Base-by-base conservation (phyloP, 2,888 invertebrate species). In the Sericinus montela region DNA sequence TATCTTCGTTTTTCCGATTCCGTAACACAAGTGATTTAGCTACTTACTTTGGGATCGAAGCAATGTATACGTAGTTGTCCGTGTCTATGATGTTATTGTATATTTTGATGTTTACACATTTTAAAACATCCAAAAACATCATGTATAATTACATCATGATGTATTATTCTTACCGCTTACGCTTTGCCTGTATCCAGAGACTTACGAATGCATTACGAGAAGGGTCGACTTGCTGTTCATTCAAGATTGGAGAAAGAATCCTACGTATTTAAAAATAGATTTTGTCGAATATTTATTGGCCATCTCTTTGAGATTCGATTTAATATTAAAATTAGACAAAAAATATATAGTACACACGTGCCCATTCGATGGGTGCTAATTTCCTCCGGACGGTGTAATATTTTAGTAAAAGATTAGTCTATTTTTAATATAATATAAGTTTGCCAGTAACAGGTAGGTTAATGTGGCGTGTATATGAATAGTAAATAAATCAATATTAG, bases 191-290 rank as follows among this genome's bases (percentile, higher is more conserved):
- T 63, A 55, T 16, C 55, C 65, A 55, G 61, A 68, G 71, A 68
- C 72, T 72, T 69, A 44, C 72, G 70, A 70, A 75, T 72, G 78
- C 77, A 80, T 80, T 78, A 80, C 80, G 78, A 72, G 70, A 80
- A 81, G 84, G 86, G 86, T 80, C 82, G 82, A 58, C 72, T 70
- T 63, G 69, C 68, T 71, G 80, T 86, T 87, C 87, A 86, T 86
- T 86, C 87, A 86, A 80, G 75, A 84, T 79, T 73, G 82, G 79
- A 78, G 83, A 85, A 84, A 87, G 87, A 85, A 79, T 85, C 78
- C 78, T 72, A 81, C 74, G 80, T 76, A 81, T 80, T 79, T 84
- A 80, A 81, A 88, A 87, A 87, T 88, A 88, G 87, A 83, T 69
- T 74, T 80, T 74, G 78, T 78, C 70, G 68, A 72, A 78, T 81